Evolutionary conservation across 2,113 vertebrate species (phyloP).

Genomic region (Lophotis ruficrista): DNA sequence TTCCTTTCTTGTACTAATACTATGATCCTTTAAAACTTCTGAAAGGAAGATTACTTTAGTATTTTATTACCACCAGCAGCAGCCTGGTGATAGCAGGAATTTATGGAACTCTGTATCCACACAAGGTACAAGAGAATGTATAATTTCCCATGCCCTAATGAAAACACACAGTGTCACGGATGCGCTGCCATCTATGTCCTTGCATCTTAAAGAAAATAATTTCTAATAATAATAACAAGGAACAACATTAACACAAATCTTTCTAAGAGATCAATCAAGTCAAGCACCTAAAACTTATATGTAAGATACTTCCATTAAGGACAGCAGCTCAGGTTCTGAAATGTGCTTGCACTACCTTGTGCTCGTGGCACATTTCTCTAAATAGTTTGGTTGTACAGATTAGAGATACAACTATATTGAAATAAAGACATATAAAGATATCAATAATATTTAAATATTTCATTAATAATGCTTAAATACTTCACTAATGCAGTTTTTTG

Average conservation of each 20-base stretch:
- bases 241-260: neutral
- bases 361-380: neutral
- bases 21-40: neutral
- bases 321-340: neutral
- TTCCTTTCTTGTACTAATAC: neutral
- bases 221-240: neutral
- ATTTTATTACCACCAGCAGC: neutral
- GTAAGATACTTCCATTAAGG: neutral
- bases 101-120: neutral
- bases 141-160: neutral
- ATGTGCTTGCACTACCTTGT: neutral
- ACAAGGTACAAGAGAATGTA: neutral
- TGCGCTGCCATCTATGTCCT: neutral
- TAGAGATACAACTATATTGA: neutral
- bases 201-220: neutral
- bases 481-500: neutral
- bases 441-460: neutral
- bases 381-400: neutral
- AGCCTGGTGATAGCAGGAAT: neutral
- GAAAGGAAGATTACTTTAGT: neutral
- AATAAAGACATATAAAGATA: neutral
- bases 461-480: neutral
- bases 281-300: fast-evolving
- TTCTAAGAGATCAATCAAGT: neutral
- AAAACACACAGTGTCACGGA: neutral